Evolutionary conservation across 2,888 invertebrate species (phyloP).

Genomic region (Boloria selene): DNA sequence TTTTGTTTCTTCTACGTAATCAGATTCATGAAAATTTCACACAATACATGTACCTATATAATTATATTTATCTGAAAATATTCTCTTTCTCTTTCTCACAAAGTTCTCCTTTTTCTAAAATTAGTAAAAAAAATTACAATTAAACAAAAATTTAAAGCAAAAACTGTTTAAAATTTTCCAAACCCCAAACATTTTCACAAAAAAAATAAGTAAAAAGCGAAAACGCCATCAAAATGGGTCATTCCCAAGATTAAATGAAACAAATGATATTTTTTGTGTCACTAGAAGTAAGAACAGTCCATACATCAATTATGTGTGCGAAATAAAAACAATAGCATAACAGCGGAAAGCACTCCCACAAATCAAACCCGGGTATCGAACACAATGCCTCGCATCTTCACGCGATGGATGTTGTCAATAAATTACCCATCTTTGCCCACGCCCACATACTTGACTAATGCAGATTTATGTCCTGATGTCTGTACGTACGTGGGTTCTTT

Average conservation of each 20-base stretch:
- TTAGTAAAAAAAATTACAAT: too few species aligned
- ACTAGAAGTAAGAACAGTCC: not conserved
- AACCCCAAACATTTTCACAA: too few species aligned
- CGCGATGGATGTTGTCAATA: slow-evolving; percentile 70
- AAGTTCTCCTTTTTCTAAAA: too few species aligned
- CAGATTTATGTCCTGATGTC: slow-evolving; percentile 60
- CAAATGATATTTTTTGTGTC: not conserved
- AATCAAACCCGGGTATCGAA: slow-evolving; percentile 55
- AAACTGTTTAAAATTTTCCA: too few species aligned
- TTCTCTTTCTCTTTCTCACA: too few species aligned
- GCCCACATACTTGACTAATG: slow-evolving; percentile 76
- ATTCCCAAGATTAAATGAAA: not conserved
- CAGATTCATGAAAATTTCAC: too few species aligned
- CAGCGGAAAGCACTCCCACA: slow-evolving; percentile 41
- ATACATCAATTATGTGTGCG: not conserved
- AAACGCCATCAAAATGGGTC: too few species aligned
- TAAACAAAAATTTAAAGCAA: too few species aligned
- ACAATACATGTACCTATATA: too few species aligned
- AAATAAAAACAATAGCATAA: slow-evolving; percentile 34
- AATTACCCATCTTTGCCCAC: slow-evolving; percentile 63
- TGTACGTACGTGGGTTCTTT: slow-evolving; percentile 26
- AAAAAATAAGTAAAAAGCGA: too few species aligned
- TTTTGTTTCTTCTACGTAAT: too few species aligned
- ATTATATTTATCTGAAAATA: too few species aligned
- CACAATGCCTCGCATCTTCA: slow-evolving; percentile 60